Conservation (phyloP, 2,797 vertebrate species). For the Anguilla marmorata region DNA sequence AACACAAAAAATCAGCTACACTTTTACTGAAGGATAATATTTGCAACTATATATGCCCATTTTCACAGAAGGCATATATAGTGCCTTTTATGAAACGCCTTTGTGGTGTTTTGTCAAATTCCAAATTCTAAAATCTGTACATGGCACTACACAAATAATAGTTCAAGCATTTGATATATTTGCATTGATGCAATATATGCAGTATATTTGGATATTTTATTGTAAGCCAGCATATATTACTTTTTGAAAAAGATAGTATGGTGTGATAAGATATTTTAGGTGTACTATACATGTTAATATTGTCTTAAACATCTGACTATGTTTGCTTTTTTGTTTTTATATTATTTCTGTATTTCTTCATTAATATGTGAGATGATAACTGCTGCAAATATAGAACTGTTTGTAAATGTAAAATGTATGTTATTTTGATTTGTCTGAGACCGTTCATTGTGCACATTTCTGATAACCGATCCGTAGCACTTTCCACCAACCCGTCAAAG, state of each 20-base stretch:
- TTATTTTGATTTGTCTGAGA: constrained; percentile 1
- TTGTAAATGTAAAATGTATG: not conserved
- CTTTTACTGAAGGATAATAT: too few relatives aligned
- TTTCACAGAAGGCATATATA: too few relatives aligned
- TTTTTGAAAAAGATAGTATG: not conserved
- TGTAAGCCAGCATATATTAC: not conserved
- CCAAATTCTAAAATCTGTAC: not conserved
- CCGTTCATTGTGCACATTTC: not conserved
- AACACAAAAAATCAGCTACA: too few relatives aligned
- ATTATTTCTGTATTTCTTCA: not conserved
- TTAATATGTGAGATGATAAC: not conserved
- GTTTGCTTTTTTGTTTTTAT: not conserved
- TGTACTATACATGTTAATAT: not conserved
- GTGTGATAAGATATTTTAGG: not conserved
- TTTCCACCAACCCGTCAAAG: not conserved
- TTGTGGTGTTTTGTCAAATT: not conserved
- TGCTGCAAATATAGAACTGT: not conserved
- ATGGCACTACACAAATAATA: not conserved
- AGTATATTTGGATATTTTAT: not conserved
- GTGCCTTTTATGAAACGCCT: too few relatives aligned
- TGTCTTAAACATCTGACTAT: not conserved
- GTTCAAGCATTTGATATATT: not conserved
- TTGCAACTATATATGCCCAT: too few relatives aligned
- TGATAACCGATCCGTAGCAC: not conserved
- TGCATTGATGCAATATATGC: not conserved